These are phyloP conservation scores for Denticeps clupeoides DNA, from an alignment of 2,797 vertebrate species.

Conservation along the genomic window DNA sequence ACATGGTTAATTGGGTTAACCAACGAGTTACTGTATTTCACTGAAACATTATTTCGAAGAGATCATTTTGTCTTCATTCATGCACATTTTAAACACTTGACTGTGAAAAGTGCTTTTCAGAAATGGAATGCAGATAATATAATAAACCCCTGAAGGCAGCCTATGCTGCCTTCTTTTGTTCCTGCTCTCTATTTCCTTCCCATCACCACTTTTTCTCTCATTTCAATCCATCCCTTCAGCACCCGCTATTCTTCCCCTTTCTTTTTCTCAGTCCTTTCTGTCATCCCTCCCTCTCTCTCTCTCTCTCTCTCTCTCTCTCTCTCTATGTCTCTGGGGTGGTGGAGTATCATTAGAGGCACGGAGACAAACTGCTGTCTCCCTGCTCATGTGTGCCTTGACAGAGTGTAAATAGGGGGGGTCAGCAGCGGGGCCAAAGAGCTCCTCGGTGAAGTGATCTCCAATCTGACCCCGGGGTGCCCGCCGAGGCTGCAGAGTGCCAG, in stretches of 20 bases:
- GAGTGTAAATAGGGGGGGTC: constrained; percentile 49
- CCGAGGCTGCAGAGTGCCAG: constrained; percentile 20
- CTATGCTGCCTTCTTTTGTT: too few relatives aligned
- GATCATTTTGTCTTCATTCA: too few relatives aligned
- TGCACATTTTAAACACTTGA: too few relatives aligned
- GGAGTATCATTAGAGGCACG: constrained; percentile 4
- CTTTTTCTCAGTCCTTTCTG: neutral
- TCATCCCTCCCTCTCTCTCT: neutral
- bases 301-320: neutral
- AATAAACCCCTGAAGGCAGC: too few relatives aligned
- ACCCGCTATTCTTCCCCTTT: constrained; percentile 9
- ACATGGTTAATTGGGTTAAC: too few relatives aligned
- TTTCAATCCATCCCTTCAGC: constrained; percentile 3
- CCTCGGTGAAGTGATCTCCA: constrained; percentile 37
- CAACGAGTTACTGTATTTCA: too few relatives aligned
- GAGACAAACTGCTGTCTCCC: constrained; percentile 17
- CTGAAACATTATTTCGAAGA: too few relatives aligned
- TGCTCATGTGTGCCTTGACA: constrained; percentile 27
- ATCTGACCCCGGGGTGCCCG: constrained; percentile 29
- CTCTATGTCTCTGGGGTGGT: neutral
- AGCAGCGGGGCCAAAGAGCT: constrained; percentile 37
- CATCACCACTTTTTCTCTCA: constrained; percentile 4
- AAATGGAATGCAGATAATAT: too few relatives aligned
- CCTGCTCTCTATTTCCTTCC: constrained; percentile 17
- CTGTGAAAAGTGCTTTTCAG: too few relatives aligned